These are phyloP conservation scores for Lasioglossum malachurum DNA, from an alignment of 2,888 invertebrate genomes.

Conservation along the genomic window DNA sequence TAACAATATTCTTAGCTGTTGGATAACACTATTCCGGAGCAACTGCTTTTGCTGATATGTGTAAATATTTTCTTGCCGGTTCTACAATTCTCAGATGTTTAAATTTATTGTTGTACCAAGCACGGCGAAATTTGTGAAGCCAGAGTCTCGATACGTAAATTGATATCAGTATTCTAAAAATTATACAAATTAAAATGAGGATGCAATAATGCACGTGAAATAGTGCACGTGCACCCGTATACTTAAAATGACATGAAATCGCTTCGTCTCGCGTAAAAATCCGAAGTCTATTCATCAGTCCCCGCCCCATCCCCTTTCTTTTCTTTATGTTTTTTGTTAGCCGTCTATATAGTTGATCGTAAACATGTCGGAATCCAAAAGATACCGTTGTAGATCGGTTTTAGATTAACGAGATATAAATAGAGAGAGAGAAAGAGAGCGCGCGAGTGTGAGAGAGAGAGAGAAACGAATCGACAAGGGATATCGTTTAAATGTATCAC, in stretches of 20 bases:
- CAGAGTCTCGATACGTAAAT: no score
- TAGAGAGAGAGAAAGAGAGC: slow-evolving; percentile 41
- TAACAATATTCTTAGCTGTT: no score
- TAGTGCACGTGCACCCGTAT: no score
- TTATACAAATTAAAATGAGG: no score
- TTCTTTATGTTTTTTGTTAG: slow-evolving; percentile 26
- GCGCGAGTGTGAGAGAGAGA: slow-evolving; percentile 25
- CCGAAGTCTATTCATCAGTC: neutral
- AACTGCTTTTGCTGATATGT: no score
- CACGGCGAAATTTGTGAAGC: no score
- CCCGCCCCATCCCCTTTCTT: neutral
- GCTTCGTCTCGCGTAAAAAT: neutral
- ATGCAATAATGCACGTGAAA: no score
- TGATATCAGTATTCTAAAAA: no score
- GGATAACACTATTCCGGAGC: no score
- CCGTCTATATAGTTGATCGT: slow-evolving; percentile 43
- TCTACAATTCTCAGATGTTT: no score
- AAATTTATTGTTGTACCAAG: no score
- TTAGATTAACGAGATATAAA: slow-evolving; percentile 62
- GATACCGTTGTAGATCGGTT: slow-evolving; percentile 45
- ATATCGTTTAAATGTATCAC: neutral
- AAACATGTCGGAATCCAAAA: slow-evolving; percentile 57
- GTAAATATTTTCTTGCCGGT: no score
- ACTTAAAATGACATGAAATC: neutral
- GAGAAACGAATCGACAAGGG: slow-evolving; percentile 59